Conservation (phyloP, 53 echinoderm and acorn worm genomes). For the Apostichopus leukothele region DNA sequence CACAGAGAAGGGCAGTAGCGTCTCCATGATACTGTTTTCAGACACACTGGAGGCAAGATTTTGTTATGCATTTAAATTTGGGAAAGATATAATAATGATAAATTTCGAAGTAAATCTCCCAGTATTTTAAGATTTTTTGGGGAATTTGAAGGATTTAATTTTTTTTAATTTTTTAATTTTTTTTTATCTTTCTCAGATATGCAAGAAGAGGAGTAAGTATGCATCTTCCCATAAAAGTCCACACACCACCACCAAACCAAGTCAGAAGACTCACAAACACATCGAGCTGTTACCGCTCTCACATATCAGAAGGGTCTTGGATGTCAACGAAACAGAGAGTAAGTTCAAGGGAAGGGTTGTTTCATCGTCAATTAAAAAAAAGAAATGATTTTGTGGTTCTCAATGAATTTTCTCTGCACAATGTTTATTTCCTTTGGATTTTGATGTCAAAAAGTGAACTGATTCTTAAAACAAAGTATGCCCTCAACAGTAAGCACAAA, state of each 20-base stretch:
- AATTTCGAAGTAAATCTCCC: no score
- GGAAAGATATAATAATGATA: no score
- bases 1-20: conserved; percentile 80
- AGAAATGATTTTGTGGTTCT: no score
- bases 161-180: not conserved
- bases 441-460: no score
- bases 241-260: conserved; percentile 60
- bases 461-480: no score
- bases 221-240: conserved; percentile 69
- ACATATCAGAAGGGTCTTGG: conserved; percentile 87
- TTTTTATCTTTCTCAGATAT: conserved; percentile 57
- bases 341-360: not conserved
- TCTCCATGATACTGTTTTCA: conserved; percentile 95
- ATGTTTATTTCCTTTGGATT: no score
- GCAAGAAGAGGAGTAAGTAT: conserved; percentile 80
- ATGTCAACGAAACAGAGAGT: conserved; percentile 91
- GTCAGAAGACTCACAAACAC: conserved; percentile 90
- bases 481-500: no score
- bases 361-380: no score
- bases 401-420: no score
- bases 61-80: not conserved
- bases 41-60: conserved; percentile 78
- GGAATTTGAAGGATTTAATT: not conserved
- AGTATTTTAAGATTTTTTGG: no score
- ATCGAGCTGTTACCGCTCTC: conserved; percentile 87